Percentiles rank a stretch among this genome's conserved stretches.
Conservation (phyloP, 2,113 vertebrate genomes). For the Taxidea taxus region DNA sequence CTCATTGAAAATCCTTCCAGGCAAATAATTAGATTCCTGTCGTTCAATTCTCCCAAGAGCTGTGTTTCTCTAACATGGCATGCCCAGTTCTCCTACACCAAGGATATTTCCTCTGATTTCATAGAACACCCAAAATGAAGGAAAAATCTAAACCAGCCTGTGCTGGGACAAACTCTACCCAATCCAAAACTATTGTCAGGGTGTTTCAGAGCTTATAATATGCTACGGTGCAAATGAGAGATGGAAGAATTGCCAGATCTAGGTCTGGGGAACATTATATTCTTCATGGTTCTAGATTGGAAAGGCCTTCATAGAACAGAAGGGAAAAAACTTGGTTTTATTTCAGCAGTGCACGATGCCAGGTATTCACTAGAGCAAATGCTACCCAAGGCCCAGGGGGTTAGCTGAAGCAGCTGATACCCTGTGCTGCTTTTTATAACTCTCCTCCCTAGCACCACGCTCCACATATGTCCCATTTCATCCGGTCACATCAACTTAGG, state of each 20-base stretch:
- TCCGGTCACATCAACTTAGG: conserved; percentile 60
- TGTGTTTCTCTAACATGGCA: conserved; percentile 25
- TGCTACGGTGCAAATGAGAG: neutral
- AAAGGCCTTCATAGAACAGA: neutral
- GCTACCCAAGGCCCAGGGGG: conserved; percentile 52
- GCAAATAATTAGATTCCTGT: conserved; percentile 38
- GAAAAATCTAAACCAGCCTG: neutral
- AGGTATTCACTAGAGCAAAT: conserved; percentile 62
- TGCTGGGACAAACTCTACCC: neutral
- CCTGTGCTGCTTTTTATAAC: conserved; percentile 70
- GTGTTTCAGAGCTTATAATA: neutral
- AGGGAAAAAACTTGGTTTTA: conserved; percentile 1
- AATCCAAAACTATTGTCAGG: neutral
- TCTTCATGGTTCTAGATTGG: neutral
- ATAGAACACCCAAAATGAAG: neutral
- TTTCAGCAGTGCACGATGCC: neutral
- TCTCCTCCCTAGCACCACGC: conserved; percentile 52
- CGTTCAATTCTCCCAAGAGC: conserved; percentile 12
- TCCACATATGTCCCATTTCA: conserved; percentile 71
- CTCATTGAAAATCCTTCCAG: conserved; percentile 14
- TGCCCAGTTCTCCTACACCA: neutral
- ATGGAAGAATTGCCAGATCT: neutral
- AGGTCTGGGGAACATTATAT: neutral
- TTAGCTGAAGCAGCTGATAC: conserved; percentile 60
- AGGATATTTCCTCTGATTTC: conserved; percentile 30